Conservation (phyloP, 2,888 invertebrate genomes). For the Drosophila kanekoi region DNA sequence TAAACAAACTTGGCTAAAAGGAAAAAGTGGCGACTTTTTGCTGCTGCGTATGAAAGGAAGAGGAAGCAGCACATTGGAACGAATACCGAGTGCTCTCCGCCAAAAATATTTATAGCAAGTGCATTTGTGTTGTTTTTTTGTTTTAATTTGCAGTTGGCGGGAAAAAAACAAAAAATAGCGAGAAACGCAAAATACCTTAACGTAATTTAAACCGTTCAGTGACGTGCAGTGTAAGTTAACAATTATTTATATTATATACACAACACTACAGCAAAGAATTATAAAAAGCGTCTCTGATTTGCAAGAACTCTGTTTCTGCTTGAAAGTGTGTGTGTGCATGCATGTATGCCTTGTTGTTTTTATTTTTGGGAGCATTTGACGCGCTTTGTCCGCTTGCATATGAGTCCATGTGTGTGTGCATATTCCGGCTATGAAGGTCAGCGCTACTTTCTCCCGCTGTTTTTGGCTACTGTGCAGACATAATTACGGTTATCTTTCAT, state of each 20-base stretch:
- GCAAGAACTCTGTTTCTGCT: conserved; percentile 47
- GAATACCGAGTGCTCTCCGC: conserved; percentile 46
- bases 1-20: conserved; percentile 10
- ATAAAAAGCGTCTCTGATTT: conserved; percentile 54
- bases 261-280: conserved; percentile 53
- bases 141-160: conserved; percentile 44
- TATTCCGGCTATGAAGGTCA: conserved; percentile 53
- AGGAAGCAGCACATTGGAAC: conserved; percentile 50
- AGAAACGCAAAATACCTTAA: conserved; percentile 17
- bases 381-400: conserved; percentile 48
- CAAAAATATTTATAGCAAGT: conserved; percentile 44
- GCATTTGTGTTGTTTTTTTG: conserved; percentile 34
- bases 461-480: conserved; percentile 52
- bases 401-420: background rate
- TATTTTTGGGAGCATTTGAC: conserved; percentile 54
- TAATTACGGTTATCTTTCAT: conserved; percentile 53
- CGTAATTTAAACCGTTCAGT: conserved; percentile 23
- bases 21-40: conserved; percentile 62
- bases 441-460: conserved; percentile 61
- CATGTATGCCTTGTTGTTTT: conserved; percentile 42
- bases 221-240: conserved; percentile 48
- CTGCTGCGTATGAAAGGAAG: conserved; percentile 49
- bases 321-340: conserved; percentile 14
- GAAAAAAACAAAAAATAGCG: conserved; percentile 1
- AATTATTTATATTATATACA: conserved; percentile 27